phyloP scores from a whole-genome alignment of 1,140 invertebrate genomes.

The Archivesica marissinica region DNA sequence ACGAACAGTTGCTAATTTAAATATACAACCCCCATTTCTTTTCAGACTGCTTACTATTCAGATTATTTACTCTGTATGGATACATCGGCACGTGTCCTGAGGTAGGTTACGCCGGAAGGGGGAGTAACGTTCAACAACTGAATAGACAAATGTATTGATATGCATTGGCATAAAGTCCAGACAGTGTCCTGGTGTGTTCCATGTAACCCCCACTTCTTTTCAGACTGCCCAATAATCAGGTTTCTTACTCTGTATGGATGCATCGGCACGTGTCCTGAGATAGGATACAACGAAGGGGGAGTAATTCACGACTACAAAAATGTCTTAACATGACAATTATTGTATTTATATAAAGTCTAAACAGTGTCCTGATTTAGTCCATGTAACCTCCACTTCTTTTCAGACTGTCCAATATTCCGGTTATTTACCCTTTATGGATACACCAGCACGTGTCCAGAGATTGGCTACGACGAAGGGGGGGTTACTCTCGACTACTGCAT shows the following conservation, averaged over 20 bases:
- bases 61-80: background rate
- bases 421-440: background rate
- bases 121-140: constrained; percentile 1
- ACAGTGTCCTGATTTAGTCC: too few species aligned
- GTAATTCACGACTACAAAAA: too few species aligned
- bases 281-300: constrained; percentile 22
- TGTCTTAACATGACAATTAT: too few species aligned
- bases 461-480: constrained; percentile 15
- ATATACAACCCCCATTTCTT: too few species aligned
- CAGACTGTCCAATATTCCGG: constrained; percentile 29
- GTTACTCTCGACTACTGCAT: constrained; percentile 26
- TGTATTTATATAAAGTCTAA: too few species aligned
- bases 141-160: constrained; percentile 35
- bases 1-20: too few species aligned
- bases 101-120: background rate
- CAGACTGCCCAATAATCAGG: constrained; percentile 25
- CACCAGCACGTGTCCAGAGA: background rate
- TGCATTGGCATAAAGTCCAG: too few species aligned
- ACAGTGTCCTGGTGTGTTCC: too few species aligned
- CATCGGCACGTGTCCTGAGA: background rate
- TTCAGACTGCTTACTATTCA: constrained; percentile 25
- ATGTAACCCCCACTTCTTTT: too few species aligned
- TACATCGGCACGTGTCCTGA: background rate
- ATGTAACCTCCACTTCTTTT: too few species aligned
- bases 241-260: background rate